Conservation (phyloP, 2,888 invertebrate genomes). For the Copidosoma aretas region DNA sequence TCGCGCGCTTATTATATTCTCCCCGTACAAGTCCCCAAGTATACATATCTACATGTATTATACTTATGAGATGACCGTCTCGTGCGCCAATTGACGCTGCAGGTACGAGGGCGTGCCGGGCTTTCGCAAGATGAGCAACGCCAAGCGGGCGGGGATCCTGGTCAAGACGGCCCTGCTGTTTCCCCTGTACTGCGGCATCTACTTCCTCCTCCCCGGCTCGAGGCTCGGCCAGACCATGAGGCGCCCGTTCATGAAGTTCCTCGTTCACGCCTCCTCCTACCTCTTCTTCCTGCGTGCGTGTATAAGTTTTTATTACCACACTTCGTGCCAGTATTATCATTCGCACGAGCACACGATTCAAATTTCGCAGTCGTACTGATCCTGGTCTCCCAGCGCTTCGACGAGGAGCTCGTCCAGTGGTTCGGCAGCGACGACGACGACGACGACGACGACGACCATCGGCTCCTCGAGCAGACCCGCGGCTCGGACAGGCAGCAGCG, state of each 20-base stretch:
- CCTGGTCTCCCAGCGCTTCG: conserved; percentile 89
- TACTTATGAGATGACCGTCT: too few species aligned
- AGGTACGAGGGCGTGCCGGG: conserved; percentile 87
- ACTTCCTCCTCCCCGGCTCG: conserved; percentile 85
- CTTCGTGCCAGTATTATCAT: neutral
- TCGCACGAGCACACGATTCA: neutral
- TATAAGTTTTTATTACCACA: neutral
- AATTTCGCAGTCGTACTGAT: conserved; percentile 81
- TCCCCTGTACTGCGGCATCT: conserved; percentile 84
- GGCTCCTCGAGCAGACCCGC: conserved; percentile 69
- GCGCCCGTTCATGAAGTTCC: conserved; percentile 96
- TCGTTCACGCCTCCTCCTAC: conserved; percentile 93
- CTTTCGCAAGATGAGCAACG: conserved; percentile 81
- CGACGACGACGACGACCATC: conserved; percentile 50
- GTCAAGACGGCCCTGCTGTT: conserved; percentile 81
- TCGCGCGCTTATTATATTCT: too few species aligned
- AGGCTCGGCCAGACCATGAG: conserved; percentile 82
- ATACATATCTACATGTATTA: too few species aligned
- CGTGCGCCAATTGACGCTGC: neutral
- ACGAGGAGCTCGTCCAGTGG: conserved; percentile 73
- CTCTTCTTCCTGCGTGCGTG: conserved; percentile 85
- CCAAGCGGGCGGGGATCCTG: conserved; percentile 77
- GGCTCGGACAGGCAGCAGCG: conserved; percentile 65
- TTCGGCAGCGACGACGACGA: conserved; percentile 77
- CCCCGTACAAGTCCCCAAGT: too few species aligned